Base-by-base conservation (phyloP, 2,113 vertebrate genomes). In the Bombycilla garrulus region DNA sequence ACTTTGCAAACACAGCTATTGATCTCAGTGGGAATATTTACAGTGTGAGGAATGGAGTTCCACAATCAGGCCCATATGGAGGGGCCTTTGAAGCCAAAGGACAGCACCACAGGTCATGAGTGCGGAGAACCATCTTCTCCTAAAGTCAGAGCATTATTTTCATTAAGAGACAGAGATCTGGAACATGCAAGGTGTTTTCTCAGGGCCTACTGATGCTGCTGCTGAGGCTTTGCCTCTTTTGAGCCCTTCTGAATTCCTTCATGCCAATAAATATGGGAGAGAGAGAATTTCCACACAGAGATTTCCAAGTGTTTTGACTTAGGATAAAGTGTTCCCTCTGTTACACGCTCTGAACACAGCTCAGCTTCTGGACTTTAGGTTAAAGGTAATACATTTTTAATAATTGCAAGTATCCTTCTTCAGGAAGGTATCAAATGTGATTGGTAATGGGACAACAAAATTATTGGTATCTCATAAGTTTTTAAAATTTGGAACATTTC, bases 181-280 rank as follows among this genome's bases (percentile, higher is more conserved):
- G 19, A 80, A 51, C 28, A 28, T 2, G 16, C 6, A 15, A 6
- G 0, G 12, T 31, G 6, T 29, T 57, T 40, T 65, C 28, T 60
- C 45, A 65, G 8, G 36, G 19, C 15, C 18, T 31, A 5, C 9
- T 23, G 31, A 31, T 58, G 7, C 23, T 10, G 17, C 51, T 8
- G 2, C 16, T 31, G 35, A 76, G 24, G 15, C 8, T 62, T 51
- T 0, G 0, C 10, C 14, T 1, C 2, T 42, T 29, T 5, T 23
- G 22, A 86, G 29, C 10, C 3, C 10, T 70, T 74, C 19, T 24
- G 25, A 81, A 66, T 50, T 84, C 12, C 23, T 66, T 51, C 73
- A 60, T 16, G 31, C 11, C 67, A 36, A 47, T 13, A 62, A 58
- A 29, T 28, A 67, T 3, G 9, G 11, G 25, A 81, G 17, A n/a